phyloP scores from a whole-genome alignment of 1,140 invertebrate genomes.

The Tetramorium alpestre region DNA sequence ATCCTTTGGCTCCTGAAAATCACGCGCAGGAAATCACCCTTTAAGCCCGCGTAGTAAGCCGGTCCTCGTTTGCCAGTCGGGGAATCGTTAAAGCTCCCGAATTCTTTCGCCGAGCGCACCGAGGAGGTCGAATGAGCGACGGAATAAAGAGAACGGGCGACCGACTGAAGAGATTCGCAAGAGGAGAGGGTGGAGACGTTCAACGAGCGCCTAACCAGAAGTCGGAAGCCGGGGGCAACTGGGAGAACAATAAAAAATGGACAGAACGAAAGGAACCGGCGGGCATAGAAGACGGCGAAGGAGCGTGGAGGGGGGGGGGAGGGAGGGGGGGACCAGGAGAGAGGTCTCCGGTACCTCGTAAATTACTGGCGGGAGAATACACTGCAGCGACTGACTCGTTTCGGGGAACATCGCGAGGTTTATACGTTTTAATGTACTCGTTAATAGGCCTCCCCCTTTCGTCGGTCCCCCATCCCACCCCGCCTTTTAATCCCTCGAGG shows the following conservation, averaged over 20 bases:
- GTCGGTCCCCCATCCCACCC: constrained; percentile 16
- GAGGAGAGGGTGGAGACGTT: constrained; percentile 36
- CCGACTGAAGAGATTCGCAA: constrained; percentile 62
- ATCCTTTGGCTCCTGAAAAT: constrained; percentile 57
- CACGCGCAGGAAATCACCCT: constrained; percentile 51
- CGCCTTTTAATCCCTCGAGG: constrained; percentile 67
- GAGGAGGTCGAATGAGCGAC: constrained; percentile 59
- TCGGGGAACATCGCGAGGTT: constrained; percentile 55
- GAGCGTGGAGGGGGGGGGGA: background rate
- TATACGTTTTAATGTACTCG: constrained; percentile 80
- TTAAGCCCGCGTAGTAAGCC: constrained; percentile 42
- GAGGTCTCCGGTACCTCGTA: constrained; percentile 61
- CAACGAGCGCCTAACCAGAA: constrained; percentile 59
- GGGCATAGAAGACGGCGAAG: constrained; percentile 1
- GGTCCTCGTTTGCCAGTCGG: constrained; percentile 49
- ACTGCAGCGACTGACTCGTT: constrained; percentile 60
- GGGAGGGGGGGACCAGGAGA: background rate
- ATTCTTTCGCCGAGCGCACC: constrained; percentile 60
- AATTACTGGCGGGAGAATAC: constrained; percentile 67
- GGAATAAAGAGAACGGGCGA: constrained; percentile 62
- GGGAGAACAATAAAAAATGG: constrained; percentile 70
- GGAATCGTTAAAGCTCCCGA: constrained; percentile 67
- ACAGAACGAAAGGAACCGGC: constrained; percentile 35
- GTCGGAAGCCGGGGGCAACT: constrained; percentile 65
- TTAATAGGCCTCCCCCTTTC: constrained; percentile 76